These are phyloP conservation scores for Pinna nobilis DNA, from an alignment of 1,140 invertebrate genomes.

Conservation along the genomic window DNA sequence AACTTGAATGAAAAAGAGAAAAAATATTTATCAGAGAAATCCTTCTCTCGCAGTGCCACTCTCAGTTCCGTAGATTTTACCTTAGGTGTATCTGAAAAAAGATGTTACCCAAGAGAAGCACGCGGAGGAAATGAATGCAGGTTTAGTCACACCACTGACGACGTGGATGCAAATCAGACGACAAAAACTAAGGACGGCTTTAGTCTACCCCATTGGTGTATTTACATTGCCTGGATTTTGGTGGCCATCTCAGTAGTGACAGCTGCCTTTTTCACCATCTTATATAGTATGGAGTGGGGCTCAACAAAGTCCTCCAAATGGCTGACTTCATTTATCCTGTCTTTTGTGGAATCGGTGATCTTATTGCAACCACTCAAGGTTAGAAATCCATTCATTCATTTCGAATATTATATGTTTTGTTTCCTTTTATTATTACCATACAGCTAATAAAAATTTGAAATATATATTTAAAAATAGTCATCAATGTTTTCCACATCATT, in stretches of 20 bases:
- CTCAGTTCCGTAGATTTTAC: too few species aligned
- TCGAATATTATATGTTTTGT: too few species aligned
- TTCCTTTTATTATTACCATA: not conserved
- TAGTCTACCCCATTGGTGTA: constrained; percentile 49
- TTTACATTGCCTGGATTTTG: constrained; percentile 59
- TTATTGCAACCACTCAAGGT: constrained; percentile 73
- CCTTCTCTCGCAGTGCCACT: constrained; percentile 20
- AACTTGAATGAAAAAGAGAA: not conserved
- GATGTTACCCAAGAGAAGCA: too few species aligned
- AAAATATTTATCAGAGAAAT: constrained; percentile 3
- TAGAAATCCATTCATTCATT: not conserved
- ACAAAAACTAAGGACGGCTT: constrained; percentile 45
- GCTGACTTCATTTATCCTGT: constrained; percentile 71
- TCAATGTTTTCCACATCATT: too few species aligned
- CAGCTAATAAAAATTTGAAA: not conserved
- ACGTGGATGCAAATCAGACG: constrained; percentile 48
- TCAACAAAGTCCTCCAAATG: constrained; percentile 72
- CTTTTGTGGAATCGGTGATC: constrained; percentile 72
- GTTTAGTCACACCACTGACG: constrained; percentile 1
- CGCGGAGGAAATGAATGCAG: not conserved
- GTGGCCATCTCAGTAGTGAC: constrained; percentile 39
- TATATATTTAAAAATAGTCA: too few species aligned
- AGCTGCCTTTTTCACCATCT: constrained; percentile 59
- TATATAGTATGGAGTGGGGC: constrained; percentile 72
- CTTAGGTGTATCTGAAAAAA: too few species aligned